Base-by-base conservation (phyloP, 2,888 invertebrate genomes). In the Heliconius ethilla region DNA sequence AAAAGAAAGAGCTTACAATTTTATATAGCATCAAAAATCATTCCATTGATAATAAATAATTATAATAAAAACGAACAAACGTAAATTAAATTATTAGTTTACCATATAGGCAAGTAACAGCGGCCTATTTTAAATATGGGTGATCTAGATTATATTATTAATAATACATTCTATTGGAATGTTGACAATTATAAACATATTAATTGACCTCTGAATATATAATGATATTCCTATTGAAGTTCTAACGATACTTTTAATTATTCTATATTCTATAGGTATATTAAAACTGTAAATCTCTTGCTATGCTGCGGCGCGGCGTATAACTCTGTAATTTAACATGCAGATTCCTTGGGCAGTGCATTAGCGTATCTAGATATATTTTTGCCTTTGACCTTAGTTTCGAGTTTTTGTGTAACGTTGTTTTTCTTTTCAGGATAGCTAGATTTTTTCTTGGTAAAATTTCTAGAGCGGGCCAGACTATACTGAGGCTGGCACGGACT, bases 101-200 rank as follows among this genome's bases (percentile, higher is more conserved):
- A 22, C 22, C 18, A 22, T 65, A 18, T 18, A 18, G 27, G 3
- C 25, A 72, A 10, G 55, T 55, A n/a, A 55, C 33, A 72, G 70
- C n/a, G 70, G 7, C 70, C 70, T 72, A 72, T 72, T 72, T 70
- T 72, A 55, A 72, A 72, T 55, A 55, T 33, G n/a, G 67, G 67
- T 40, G 67, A 55, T 29, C 70, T 72, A 72, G 70, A 55, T 72
- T 33, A 59, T 55, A 55, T 72, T 55, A 59, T 70, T 55, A 70
- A 22, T 55, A 55, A 55, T 59, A 70, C 45, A 51, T 10, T 45
- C 27, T 45, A 45, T 51, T 33, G 55, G 70, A 51, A 51, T 72
- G 70, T 33, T 55, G 33, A 55, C 70, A 59, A 72, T 72, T 55
- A 72, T 72, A 22, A 55, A 72, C n/a, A 55, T 72, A 51, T 69